phyloP scores from a whole-genome alignment of 2,797 vertebrate species.

The Coluber constrictor region DNA sequence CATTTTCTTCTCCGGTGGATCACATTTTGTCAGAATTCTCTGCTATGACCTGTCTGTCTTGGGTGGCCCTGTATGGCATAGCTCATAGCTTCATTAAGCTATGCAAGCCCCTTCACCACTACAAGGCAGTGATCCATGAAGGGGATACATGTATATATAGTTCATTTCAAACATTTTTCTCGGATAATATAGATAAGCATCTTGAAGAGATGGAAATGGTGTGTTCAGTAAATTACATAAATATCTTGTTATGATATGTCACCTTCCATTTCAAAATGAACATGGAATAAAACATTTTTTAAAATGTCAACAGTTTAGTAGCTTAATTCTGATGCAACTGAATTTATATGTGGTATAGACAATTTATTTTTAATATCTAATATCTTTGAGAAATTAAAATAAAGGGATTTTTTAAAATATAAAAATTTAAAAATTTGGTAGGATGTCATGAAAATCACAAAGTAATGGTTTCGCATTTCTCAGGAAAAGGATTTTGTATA shows the following conservation, averaged over 20 bases:
- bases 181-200: background rate
- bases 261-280: constrained; percentile 25
- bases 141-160: background rate
- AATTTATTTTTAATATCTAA: background rate
- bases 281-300: constrained; percentile 17
- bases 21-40: too few species aligned
- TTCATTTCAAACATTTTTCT: background rate
- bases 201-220: background rate
- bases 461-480: constrained; percentile 26
- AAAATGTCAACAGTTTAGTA: constrained; percentile 2
- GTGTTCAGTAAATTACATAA: background rate
- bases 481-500: constrained; percentile 8
- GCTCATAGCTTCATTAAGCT: too few species aligned
- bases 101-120: too few species aligned
- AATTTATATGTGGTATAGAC: constrained; percentile 1
- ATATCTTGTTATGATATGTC: constrained; percentile 17
- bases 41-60: too few species aligned
- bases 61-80: too few species aligned
- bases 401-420: constrained; percentile 17
- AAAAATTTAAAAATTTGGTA: background rate
- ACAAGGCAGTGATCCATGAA: too few species aligned
- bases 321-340: constrained; percentile 21
- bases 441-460: constrained; percentile 7
- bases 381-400: constrained; percentile 15
- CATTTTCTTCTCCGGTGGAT: too few species aligned